Evolutionary conservation across 2,888 invertebrate species (phyloP).

Genomic region (Papilio demoleus): DNA sequence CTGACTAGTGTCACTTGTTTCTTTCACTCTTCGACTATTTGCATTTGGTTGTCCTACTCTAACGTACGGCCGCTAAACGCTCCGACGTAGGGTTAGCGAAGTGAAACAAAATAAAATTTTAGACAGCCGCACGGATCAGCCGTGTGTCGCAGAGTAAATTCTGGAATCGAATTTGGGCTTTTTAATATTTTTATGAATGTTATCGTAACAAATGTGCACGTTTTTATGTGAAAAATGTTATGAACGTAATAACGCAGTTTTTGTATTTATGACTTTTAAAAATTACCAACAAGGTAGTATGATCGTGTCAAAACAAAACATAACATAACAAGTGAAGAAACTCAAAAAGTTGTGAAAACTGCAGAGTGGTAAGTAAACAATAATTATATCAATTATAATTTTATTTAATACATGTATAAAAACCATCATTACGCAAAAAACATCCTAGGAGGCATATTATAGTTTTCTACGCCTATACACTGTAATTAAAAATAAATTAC

Average conservation of each 20-base stretch:
- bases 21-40: not conserved
- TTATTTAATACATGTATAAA: not conserved
- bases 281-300: constrained; percentile 9
- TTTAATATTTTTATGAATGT: constrained; percentile 48
- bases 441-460: not conserved
- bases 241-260: constrained; percentile 1
- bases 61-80: not conserved
- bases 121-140: constrained; percentile 61
- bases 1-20: not conserved
- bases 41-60: constrained; percentile 20
- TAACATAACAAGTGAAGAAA: constrained; percentile 24
- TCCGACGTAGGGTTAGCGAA: constrained; percentile 3
- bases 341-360: constrained; percentile 18
- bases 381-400: not conserved
- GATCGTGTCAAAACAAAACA: constrained; percentile 37
- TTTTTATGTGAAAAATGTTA: constrained; percentile 27
- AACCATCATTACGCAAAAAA: not conserved
- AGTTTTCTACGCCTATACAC: not conserved
- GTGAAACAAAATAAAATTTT: constrained; percentile 57
- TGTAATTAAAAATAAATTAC: not conserved
- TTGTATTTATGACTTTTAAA: constrained; percentile 25
- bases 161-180: constrained; percentile 65
- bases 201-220: constrained; percentile 33
- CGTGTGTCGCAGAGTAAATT: constrained; percentile 63
- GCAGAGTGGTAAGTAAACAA: constrained; percentile 36